These are phyloP conservation scores for Seriola rivoliana DNA, from an alignment of 2,113 vertebrate species.

Conservation along the genomic window DNA sequence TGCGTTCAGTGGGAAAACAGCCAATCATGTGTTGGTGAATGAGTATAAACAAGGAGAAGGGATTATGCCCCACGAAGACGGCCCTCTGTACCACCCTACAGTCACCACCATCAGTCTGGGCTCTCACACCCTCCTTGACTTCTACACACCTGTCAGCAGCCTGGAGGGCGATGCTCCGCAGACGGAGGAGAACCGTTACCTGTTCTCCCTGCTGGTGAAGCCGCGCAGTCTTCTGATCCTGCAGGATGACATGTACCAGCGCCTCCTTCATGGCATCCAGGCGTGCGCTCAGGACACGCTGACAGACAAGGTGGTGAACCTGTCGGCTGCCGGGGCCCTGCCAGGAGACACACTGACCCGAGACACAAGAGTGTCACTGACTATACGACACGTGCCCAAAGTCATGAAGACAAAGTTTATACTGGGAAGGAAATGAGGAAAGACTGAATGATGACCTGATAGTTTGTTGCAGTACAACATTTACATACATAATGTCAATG, in stretches of 20 bases:
- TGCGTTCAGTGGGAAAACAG: constrained; percentile 86
- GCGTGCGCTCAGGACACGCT: constrained; percentile 74
- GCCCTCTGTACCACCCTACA: constrained; percentile 91
- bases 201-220: constrained; percentile 86
- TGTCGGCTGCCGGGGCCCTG: constrained; percentile 50
- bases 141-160: constrained; percentile 85
- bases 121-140: constrained; percentile 90
- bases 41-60: constrained; percentile 91
- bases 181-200: constrained; percentile 84
- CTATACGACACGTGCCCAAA: constrained; percentile 91
- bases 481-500: background rate
- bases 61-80: constrained; percentile 95
- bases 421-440: constrained; percentile 80
- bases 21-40: constrained; percentile 93
- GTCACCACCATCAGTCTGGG: constrained; percentile 92
- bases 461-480: background rate
- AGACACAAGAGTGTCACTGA: constrained; percentile 89
- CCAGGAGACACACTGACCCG: constrained; percentile 82
- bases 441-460: background rate
- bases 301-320: constrained; percentile 83
- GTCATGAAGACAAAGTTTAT: constrained; percentile 85
- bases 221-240: constrained; percentile 89
- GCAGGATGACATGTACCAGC: constrained; percentile 86
- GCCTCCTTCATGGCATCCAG: constrained; percentile 88
- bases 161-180: constrained; percentile 55